Base-by-base conservation (phyloP, 2,113 vertebrate species). In the Odobenus rosmarus region DNA sequence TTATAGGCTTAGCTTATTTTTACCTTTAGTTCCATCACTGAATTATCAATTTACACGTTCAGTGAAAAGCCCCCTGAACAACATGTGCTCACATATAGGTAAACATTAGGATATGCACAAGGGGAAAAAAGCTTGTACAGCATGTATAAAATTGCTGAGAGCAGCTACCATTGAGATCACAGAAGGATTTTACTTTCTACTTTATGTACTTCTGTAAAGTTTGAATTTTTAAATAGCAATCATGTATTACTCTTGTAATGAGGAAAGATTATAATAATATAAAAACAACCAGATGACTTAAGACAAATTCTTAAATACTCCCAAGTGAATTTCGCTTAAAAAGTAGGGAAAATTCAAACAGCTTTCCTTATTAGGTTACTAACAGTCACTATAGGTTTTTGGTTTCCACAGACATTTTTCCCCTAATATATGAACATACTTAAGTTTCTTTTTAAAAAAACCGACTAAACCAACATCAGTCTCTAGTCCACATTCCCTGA, bases 281-380 rank as follows among this genome's bases (percentile, higher is more conserved):
- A 88, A 64, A 93, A 88, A 82, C 11, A 74, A 67, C 42, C 19
- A 77, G 28, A 36, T 69, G 59, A 90, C 39, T 82, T 72, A 96
- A 46, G 46, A 49, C 16, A 89, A 95, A 96, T 86, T 97, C 62
- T 93, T 83, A 89, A 85, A 92, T 3, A 81, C 6, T 95, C 28
- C 31, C 57, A 92, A 39, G 59, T 77, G 33, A 77, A 67, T 87
- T 92, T 96, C 36, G 77, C 49, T 82, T 77, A 55, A 74, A 91
- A 95, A 84, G 16, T n/a, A 84, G 49, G 31, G 49, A 77, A 72
- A 91, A 71, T 80, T 91, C 33, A 67, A 93, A 55, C 6, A 91
- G 90, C n/a, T 85, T 88, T 92, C 51, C 10, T 94, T 84, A 85
- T 69, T 57, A 61, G 76, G n/a, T 88, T 88, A 77, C 24, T 83